phyloP scores from a whole-genome alignment of 1,140 invertebrate species.

The Leptinotarsa undecemlineata region DNA sequence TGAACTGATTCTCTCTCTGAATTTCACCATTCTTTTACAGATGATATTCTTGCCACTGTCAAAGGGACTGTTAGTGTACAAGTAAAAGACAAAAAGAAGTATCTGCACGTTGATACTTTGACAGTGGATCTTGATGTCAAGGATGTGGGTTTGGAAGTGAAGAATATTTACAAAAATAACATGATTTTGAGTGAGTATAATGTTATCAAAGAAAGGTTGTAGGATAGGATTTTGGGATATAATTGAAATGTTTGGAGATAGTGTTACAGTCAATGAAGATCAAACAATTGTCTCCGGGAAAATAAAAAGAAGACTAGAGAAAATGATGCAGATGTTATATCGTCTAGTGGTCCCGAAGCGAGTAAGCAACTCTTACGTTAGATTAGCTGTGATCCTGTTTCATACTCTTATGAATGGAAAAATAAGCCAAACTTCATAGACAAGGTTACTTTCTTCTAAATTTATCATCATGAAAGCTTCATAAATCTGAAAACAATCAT shows the following conservation, averaged over 20 bases:
- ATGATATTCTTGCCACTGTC: conserved; percentile 64
- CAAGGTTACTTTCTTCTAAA: too few species aligned
- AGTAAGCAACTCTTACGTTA: too few species aligned
- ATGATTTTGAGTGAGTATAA: conserved; percentile 68
- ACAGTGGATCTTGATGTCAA: conserved; percentile 67
- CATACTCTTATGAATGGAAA: too few species aligned
- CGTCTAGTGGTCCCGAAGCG: too few species aligned
- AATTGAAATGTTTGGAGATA: not conserved
- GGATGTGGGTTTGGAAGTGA: conserved; percentile 68
- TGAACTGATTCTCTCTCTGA: too few species aligned
- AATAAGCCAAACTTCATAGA: too few species aligned
- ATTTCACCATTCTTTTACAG: conserved; percentile 41
- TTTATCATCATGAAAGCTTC: too few species aligned
- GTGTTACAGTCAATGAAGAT: not conserved
- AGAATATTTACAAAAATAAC: conserved; percentile 71
- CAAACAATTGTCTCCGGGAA: not conserved
- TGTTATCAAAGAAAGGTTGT: not conserved
- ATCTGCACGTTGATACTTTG: conserved; percentile 67
- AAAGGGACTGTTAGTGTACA: conserved; percentile 63
- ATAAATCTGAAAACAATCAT: too few species aligned
- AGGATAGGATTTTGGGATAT: not conserved
- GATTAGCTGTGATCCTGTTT: too few species aligned
- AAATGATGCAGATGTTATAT: too few species aligned
- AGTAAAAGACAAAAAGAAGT: conserved; percentile 58
- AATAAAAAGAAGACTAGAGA: not conserved